phyloP scores from a whole-genome alignment of 2,797 vertebrate species.

The Ctenosaura bakeri region DNA sequence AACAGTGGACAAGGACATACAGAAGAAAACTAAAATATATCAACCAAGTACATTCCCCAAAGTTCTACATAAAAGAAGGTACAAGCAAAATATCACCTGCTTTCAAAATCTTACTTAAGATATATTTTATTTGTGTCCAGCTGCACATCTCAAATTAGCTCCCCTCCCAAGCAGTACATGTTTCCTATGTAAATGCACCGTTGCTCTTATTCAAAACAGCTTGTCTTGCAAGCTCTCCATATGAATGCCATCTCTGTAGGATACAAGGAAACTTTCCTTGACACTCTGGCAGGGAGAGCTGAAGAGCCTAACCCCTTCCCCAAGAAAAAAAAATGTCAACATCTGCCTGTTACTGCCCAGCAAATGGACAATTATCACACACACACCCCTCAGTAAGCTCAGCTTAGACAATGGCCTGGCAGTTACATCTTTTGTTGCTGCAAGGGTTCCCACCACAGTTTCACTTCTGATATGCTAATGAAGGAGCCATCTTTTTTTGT shows the following conservation, averaged over 20 bases:
- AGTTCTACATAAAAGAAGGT: background rate
- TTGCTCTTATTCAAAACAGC: background rate
- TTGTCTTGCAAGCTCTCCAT: slow-evolving; percentile 24
- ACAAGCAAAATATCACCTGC: background rate
- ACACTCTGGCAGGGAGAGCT: background rate
- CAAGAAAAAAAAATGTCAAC: slow-evolving; percentile 74
- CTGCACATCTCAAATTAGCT: background rate
- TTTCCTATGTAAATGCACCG: background rate
- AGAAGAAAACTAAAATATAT: background rate
- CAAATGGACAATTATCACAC: slow-evolving; percentile 76
- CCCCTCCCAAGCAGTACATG: rapidly evolving
- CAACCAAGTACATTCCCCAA: background rate
- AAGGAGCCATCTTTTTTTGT: slow-evolving; percentile 73
- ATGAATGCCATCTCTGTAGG: slow-evolving; percentile 25
- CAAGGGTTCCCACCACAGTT: slow-evolving; percentile 84
- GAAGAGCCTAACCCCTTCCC: slow-evolving; percentile 49
- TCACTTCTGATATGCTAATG: slow-evolving; percentile 84
- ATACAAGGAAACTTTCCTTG: slow-evolving; percentile 50
- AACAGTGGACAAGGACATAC: no score
- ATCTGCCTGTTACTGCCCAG: slow-evolving; percentile 75
- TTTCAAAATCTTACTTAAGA: slow-evolving; percentile 31
- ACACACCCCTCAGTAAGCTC: slow-evolving; percentile 71
- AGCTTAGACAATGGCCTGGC: slow-evolving; percentile 78
- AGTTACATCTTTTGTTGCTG: slow-evolving; percentile 70
- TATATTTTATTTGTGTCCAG: background rate